phyloP scores from a whole-genome alignment of 1,140 invertebrate species.

The Leucophenga varia region DNA sequence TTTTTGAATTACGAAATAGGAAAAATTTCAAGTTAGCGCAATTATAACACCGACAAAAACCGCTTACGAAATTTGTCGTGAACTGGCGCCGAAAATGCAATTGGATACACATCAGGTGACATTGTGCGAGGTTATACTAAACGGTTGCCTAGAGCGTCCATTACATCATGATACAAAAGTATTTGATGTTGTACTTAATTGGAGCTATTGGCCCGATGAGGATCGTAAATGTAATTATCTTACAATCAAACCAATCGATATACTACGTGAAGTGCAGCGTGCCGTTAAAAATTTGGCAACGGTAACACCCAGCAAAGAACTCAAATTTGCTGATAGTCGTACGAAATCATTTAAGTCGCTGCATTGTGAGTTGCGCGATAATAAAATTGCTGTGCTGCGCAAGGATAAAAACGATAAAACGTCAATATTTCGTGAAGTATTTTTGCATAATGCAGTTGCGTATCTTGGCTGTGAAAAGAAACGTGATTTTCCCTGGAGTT shows the following conservation, averaged over 20 bases:
- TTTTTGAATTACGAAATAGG: slow-evolving; percentile 19
- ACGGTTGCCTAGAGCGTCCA: slow-evolving; percentile 70
- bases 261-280: slow-evolving; percentile 56
- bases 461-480: slow-evolving; percentile 81
- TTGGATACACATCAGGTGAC: slow-evolving; percentile 66
- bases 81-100: slow-evolving; percentile 66
- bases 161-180: slow-evolving; percentile 76
- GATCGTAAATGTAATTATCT: slow-evolving; percentile 81
- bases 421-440: slow-evolving; percentile 47
- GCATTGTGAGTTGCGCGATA: slow-evolving; percentile 77
- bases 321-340: slow-evolving; percentile 76
- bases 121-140: slow-evolving; percentile 75
- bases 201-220: slow-evolving; percentile 82
- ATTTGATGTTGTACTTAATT: slow-evolving; percentile 69
- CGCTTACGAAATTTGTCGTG: slow-evolving; percentile 70
- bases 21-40: slow-evolving; percentile 51
- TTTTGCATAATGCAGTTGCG: slow-evolving; percentile 42
- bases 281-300: slow-evolving; percentile 59
- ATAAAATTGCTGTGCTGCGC: slow-evolving; percentile 78
- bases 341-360: slow-evolving; percentile 75
- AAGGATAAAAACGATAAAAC: slow-evolving; percentile 53
- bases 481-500: slow-evolving; percentile 74
- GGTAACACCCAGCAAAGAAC: slow-evolving; percentile 66
- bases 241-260: slow-evolving; percentile 64
- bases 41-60: slow-evolving; percentile 73